A percentile compares a stretch with the other conserved stretches of the same genome.
phyloP scores from a whole-genome alignment of 2,888 invertebrate species.

The Campopleginae sp. region DNA sequence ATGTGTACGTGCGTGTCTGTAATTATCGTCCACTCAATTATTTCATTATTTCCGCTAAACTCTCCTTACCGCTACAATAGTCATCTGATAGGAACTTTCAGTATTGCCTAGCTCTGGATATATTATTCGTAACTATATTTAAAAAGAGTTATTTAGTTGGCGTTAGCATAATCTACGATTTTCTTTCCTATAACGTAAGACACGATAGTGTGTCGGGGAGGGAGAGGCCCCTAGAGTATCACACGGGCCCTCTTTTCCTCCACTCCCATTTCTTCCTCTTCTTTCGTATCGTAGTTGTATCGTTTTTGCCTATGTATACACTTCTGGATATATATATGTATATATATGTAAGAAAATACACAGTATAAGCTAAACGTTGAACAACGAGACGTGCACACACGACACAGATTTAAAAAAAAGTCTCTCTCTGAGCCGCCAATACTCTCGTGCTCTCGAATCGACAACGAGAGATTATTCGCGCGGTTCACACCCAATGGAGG shows the following conservation, averaged over 20 bases:
- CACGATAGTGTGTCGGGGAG: constrained; percentile 74
- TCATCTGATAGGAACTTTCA: constrained; percentile 84
- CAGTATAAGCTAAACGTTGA: constrained; percentile 63
- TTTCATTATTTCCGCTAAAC: constrained; percentile 66
- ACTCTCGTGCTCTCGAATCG: constrained; percentile 65
- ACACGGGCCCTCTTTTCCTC: constrained; percentile 80
- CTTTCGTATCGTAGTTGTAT: constrained; percentile 47
- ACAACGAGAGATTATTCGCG: constrained; percentile 45
- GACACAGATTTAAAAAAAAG: constrained; percentile 58
- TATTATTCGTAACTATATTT: constrained; percentile 78
- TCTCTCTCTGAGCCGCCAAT: constrained; percentile 32
- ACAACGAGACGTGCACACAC: constrained; percentile 68
- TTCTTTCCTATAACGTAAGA: constrained; percentile 69
- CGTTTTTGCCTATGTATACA: constrained; percentile 32
- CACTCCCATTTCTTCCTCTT: constrained; percentile 13
- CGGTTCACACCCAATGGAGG: constrained; percentile 20
- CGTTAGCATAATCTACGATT: constrained; percentile 68
- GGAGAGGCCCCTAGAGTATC: constrained; percentile 82
- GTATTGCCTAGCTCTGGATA: constrained; percentile 84
- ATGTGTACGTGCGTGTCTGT: constrained; percentile 54
- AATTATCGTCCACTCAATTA: constrained; percentile 59
- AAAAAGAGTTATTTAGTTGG: constrained; percentile 64
- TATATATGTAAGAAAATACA: constrained; percentile 63
- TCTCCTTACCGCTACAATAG: constrained; percentile 78
- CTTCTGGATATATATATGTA: constrained; percentile 65